Conservation (phyloP, 2,797 vertebrate genomes). For the Merluccius polli region DNA sequence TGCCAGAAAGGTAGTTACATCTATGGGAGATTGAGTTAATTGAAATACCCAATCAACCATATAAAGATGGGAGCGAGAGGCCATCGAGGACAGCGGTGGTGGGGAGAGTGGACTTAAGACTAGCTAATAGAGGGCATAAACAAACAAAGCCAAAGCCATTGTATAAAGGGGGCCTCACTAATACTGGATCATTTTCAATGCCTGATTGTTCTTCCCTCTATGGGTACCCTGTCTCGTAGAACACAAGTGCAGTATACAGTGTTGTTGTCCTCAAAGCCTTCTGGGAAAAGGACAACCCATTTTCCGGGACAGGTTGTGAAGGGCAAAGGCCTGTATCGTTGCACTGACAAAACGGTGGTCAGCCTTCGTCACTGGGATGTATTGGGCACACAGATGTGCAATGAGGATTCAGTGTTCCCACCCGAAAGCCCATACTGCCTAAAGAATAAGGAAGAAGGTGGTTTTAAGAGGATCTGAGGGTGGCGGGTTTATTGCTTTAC, state of each 20-base stretch:
- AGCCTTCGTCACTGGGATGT: constrained; percentile 3
- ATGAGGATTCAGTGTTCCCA: neutral
- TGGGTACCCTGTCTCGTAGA: neutral
- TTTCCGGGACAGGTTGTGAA: neutral
- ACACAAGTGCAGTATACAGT: neutral
- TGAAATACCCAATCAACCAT: neutral
- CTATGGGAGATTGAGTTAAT: neutral
- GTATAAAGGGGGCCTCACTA: neutral
- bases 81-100: neutral
- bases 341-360: constrained; percentile 23
- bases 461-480: neutral
- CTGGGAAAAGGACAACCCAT: neutral
- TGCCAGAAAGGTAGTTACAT: neutral
- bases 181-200: neutral
- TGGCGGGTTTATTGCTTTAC: constrained; percentile 55
- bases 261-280: neutral
- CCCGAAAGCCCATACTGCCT: neutral
- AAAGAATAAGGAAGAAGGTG: neutral
- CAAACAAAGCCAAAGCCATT: neutral
- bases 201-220: neutral
- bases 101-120: neutral
- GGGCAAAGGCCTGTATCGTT: neutral
- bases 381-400: neutral
- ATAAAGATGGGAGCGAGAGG: neutral
- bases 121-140: neutral